These are phyloP conservation scores for Parnassius apollo DNA, from an alignment of 2,888 invertebrate genomes.

Conservation along the genomic window DNA sequence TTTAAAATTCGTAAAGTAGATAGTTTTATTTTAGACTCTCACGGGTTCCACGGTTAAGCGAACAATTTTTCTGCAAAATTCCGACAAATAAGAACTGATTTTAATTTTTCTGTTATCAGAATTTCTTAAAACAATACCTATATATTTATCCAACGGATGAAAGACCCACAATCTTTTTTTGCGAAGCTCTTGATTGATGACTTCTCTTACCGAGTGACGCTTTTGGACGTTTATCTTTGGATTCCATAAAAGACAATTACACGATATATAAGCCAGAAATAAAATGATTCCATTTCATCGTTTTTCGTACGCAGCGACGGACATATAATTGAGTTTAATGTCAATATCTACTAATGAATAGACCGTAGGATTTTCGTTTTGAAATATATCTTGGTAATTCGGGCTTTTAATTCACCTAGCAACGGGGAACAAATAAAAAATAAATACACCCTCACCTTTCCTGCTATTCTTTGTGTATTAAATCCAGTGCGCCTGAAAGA, in stretches of 20 bases:
- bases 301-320: background rate
- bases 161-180: slow-evolving; percentile 57
- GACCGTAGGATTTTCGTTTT: background rate
- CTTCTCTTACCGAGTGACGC: slow-evolving; percentile 60
- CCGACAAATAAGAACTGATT: too few species aligned
- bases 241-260: slow-evolving; percentile 57
- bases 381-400: background rate
- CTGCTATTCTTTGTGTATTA: background rate
- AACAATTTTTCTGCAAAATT: too few species aligned
- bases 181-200: slow-evolving; percentile 65
- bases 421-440: slow-evolving; percentile 4
- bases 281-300: slow-evolving; percentile 16
- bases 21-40: too few species aligned
- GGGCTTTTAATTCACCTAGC: background rate
- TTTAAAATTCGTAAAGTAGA: too few species aligned
- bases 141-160: slow-evolving; percentile 51
- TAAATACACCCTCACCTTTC: slow-evolving; percentile 1
- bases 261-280: slow-evolving; percentile 40
- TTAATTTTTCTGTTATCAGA: too few species aligned
- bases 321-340: slow-evolving; percentile 8
- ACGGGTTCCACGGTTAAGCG: too few species aligned
- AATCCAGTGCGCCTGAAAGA: slow-evolving; percentile 39
- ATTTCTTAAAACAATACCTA: background rate
- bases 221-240: slow-evolving; percentile 40
- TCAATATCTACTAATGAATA: background rate